A percentile compares a stretch with the other conserved stretches of the same genome.
Evolutionary conservation across 2,888 invertebrate species (phyloP).

Genomic region (Rhamphomyia laevipes): DNA sequence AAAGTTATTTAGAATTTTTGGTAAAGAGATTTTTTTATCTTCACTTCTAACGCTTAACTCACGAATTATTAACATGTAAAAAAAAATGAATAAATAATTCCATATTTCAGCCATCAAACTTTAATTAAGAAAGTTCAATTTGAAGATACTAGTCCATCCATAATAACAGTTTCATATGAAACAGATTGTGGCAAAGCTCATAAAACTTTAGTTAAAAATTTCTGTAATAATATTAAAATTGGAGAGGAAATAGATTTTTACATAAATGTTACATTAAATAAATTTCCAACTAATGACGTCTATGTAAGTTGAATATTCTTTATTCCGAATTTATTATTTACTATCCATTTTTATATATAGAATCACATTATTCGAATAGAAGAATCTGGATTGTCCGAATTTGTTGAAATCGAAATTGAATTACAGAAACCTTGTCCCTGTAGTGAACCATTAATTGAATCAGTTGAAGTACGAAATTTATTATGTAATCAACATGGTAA

Average conservation of each 20-base stretch:
- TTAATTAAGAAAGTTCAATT: conserved; percentile 54
- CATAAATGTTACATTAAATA: conserved; percentile 46
- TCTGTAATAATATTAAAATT: conserved; percentile 49
- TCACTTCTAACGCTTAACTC: too few species aligned
- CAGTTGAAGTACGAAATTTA: conserved; percentile 18
- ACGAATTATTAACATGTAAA: not conserved
- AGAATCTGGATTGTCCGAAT: conserved; percentile 64
- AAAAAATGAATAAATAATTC: not conserved
- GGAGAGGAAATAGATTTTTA: conserved; percentile 52
- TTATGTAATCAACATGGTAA: conserved; percentile 44
- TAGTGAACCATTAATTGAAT: conserved; percentile 25
- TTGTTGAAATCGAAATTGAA: conserved; percentile 56
- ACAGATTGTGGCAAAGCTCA: conserved; percentile 53
- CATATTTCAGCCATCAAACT: conserved; percentile 47
- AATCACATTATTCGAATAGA: conserved; percentile 49
- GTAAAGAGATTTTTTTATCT: not conserved
- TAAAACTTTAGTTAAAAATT: conserved; percentile 39
- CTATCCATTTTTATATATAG: conserved; percentile 23
- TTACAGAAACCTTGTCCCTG: conserved; percentile 64
- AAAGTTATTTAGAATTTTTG: not conserved
- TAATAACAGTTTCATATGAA: conserved; percentile 55
- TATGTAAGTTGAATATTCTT: conserved; percentile 26
- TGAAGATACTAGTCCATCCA: conserved; percentile 48
- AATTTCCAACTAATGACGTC: conserved; percentile 43
- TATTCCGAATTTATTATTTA: not conserved